Conservation (phyloP, 1,140 invertebrate genomes). For the Chrysomallon squamiferum region DNA sequence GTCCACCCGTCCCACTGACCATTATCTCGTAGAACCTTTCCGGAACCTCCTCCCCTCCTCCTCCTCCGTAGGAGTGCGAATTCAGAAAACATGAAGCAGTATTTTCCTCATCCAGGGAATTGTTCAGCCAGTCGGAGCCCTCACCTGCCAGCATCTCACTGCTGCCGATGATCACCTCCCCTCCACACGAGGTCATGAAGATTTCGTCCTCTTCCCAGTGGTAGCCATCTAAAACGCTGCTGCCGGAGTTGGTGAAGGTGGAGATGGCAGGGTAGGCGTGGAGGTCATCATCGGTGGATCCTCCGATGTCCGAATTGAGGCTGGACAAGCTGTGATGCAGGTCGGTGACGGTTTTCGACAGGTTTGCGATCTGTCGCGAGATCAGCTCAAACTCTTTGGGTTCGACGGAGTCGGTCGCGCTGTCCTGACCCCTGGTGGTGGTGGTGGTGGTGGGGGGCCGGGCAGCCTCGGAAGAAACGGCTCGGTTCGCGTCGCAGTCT, state of each 20-base stretch:
- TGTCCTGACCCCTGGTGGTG: not conserved
- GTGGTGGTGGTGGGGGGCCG: not conserved
- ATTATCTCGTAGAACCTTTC: constrained; percentile 6
- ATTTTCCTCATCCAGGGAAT: constrained; percentile 30
- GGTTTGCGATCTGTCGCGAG: constrained; percentile 46
- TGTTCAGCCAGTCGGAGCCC: constrained; percentile 43
- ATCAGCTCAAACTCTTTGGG: constrained; percentile 51
- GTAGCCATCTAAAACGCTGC: constrained; percentile 42
- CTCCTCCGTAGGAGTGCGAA: not conserved
- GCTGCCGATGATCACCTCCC: constrained; percentile 46
- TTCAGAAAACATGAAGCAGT: not conserved
- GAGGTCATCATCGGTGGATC: constrained; percentile 28
- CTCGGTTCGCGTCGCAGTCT: not conserved
- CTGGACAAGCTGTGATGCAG: constrained; percentile 51
- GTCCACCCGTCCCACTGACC: constrained; percentile 1
- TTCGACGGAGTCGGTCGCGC: constrained; percentile 7
- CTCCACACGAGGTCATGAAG: constrained; percentile 47
- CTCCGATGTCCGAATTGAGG: constrained; percentile 45
- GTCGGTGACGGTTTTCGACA: constrained; percentile 54
- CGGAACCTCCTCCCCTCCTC: too few species aligned
- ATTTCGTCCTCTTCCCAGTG: constrained; percentile 56
- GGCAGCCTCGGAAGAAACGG: not conserved
- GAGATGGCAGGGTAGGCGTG: not conserved
- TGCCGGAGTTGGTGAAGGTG: constrained; percentile 9
- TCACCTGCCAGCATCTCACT: constrained; percentile 37